Percentiles rank a stretch among this genome's conserved stretches.
These are phyloP conservation scores for Perizoma flavofasciatum DNA, from an alignment of 2,888 invertebrate genomes.

Conservation along the genomic window DNA sequence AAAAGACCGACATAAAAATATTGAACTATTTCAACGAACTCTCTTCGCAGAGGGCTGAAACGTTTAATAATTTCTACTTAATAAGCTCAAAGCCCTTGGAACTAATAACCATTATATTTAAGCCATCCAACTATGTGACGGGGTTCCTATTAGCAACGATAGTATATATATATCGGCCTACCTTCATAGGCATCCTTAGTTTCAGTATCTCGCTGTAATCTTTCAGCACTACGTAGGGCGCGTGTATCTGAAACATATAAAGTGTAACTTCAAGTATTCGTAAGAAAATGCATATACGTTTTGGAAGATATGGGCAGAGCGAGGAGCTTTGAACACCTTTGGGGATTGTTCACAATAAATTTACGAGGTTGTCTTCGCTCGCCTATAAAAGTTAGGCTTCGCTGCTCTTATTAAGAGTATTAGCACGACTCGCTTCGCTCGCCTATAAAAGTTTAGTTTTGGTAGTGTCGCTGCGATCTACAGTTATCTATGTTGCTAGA, in stretches of 20 bases:
- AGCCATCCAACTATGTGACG: slow-evolving; percentile 51
- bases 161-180: slow-evolving; percentile 43
- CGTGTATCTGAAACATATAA: slow-evolving; percentile 87
- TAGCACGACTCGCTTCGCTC: too few relatives aligned
- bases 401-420: too few relatives aligned
- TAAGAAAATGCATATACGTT: neutral
- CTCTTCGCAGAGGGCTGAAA: neutral
- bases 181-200: slow-evolving; percentile 96
- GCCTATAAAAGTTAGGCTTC: too few relatives aligned
- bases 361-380: too few relatives aligned
- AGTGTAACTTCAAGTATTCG: neutral
- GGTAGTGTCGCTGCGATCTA: too few relatives aligned
- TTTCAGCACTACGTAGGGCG: slow-evolving; percentile 91
- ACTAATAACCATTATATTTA: slow-evolving; percentile 45
- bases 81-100: slow-evolving; percentile 52
- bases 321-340: too few relatives aligned
- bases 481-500: too few relatives aligned
- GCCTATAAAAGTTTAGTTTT: too few relatives aligned
- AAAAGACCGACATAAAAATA: too few relatives aligned
- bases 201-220: slow-evolving; percentile 96
- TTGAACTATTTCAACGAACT: too few relatives aligned
- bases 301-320: too few relatives aligned
- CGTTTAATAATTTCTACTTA: slow-evolving; percentile 12
- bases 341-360: too few relatives aligned
- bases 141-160: slow-evolving; percentile 42